Evolutionary conservation across 2,113 vertebrate species (phyloP), one percentile per base, ranked within the genome.

Genomic region (Pionites leucogaster): DNA sequence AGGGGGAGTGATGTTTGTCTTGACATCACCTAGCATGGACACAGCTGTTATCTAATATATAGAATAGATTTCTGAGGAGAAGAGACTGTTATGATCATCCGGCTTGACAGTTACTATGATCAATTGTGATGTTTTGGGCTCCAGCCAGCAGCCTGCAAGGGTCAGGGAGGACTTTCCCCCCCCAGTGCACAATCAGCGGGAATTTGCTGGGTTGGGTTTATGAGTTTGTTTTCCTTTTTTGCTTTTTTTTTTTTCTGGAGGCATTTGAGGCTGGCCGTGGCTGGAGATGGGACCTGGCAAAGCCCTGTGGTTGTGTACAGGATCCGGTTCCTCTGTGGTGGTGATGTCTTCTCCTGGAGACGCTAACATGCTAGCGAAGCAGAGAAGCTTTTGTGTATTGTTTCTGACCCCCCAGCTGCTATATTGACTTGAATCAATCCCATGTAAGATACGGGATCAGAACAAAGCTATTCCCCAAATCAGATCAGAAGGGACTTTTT

Each of bases 281-380:
- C 70, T 71, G 50, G 53, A 53, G 39, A 31, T 18, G 22, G 25
- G 14, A 9, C 68, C 28, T 1, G 0, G 46, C 20, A 35, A 22
- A 31, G 10, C 47, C 16, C 37, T 0, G 1, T 28, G 35, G 46
- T 59, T 1, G 0, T 17, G 22, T 28, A 10, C 19, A 29, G 60
- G 15, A 62, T 7, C 14, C 0, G 1, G 7, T 59, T 78, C 25
- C 12, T 20, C 20, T 0, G 0, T 3, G 19, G 16, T 47, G 62
- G 41, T 63, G n/a, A 33, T 35, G 31, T 29, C 70, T 81, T 59
- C 62, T 89, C 47, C 17, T 20, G 23, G 50, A 67, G 76, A 23
- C n/a, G 59, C 17, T 47, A 17, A 41, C 6, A 7, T 23, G 25
- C 27, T 55, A 35, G 15, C 8, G 35, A 62, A 63, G 49, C 37